Evolutionary conservation across 2,888 invertebrate species (phyloP), one percentile per base, ranked within the genome.

Genomic region (Metopia argyrocephala): DNA sequence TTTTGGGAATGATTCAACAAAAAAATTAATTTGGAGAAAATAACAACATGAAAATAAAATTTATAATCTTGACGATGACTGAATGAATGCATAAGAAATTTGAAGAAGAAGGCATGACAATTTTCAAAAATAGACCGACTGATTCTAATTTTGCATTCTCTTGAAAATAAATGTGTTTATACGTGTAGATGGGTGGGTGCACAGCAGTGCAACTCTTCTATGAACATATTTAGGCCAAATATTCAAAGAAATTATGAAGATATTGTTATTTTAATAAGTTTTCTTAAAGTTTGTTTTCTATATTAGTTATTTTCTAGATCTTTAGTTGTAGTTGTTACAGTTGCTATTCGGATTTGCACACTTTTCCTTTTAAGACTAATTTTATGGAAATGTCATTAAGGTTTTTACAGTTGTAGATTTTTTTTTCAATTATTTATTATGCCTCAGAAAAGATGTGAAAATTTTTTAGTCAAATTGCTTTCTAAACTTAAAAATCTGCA

Each of bases 191-290:
- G n/a, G 31, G 31, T 45, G n/a, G 15, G 15, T 59, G n/a, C 46
- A 3, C 23, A 48, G n/a, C 18, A 4, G 9, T 46, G 25, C n/a
- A 9, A 45, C 45, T 18, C 3, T 25, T 61, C 38, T 18, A 15
- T 61, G 38, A 0, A 48, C 7, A 20, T 57, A 38, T 59, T 59
- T 59, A 12, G 52, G 31, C 31, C 50, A 68, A 68, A 68, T 57
- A 31, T 20, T 21, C 20, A 20, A 31, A 73, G 28, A 73, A 62
- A 68, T 68, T 68, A 68, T 68, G 21, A 68, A 45, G 56, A 57
- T 71, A 62, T 71, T 54, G 48, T 71, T 61, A 62, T 73, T 73
- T 65, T 73, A 68, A 68, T 68, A 57, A 68, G 46, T 56, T 68
- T 68, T 56, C 52, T 25, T 57, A 23, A 73, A 73, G 64, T 57